A percentile compares a stretch with the other conserved stretches of the same genome.
These are phyloP conservation scores for Coronaproctus castanopsis DNA, from an alignment of 2,888 invertebrate species.

Conservation along the genomic window DNA sequence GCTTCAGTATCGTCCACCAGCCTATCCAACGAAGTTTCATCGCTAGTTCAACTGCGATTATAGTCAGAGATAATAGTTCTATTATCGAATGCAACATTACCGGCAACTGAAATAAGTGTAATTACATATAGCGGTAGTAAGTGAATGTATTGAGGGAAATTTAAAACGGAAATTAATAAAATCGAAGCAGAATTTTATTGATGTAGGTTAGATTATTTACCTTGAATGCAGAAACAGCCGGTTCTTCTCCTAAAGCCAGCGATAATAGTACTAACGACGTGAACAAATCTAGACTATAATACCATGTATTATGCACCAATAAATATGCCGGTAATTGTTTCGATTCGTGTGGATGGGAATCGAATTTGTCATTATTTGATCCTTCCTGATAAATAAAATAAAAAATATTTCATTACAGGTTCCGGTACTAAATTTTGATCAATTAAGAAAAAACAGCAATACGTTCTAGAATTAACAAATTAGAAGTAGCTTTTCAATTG, in stretches of 20 bases:
- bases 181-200: no score
- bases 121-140: not conserved
- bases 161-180: no score
- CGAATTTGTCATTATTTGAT: slow-evolving; percentile 74
- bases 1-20: slow-evolving; percentile 57
- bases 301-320: slow-evolving; percentile 69
- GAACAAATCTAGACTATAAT: slow-evolving; percentile 57
- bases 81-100: slow-evolving; percentile 62
- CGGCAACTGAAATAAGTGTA: slow-evolving; percentile 35
- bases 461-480: no score
- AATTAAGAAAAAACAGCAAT: no score
- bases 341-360: slow-evolving; percentile 63
- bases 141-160: not conserved
- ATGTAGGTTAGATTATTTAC: no score
- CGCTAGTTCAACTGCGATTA: slow-evolving; percentile 56
- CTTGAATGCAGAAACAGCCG: slow-evolving; percentile 50
- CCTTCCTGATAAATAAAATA: slow-evolving; percentile 54
- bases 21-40: slow-evolving; percentile 72
- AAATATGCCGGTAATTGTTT: slow-evolving; percentile 69
- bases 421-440: no score
- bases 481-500: no score
- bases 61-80: slow-evolving; percentile 51
- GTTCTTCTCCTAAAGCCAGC: slow-evolving; percentile 60
- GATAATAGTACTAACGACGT: slow-evolving; percentile 52
- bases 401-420: no score